Percentiles rank a stretch among this genome's conserved stretches.
Evolutionary conservation across 1,140 invertebrate species (phyloP).

Genomic region (Coelopa frigida): DNA sequence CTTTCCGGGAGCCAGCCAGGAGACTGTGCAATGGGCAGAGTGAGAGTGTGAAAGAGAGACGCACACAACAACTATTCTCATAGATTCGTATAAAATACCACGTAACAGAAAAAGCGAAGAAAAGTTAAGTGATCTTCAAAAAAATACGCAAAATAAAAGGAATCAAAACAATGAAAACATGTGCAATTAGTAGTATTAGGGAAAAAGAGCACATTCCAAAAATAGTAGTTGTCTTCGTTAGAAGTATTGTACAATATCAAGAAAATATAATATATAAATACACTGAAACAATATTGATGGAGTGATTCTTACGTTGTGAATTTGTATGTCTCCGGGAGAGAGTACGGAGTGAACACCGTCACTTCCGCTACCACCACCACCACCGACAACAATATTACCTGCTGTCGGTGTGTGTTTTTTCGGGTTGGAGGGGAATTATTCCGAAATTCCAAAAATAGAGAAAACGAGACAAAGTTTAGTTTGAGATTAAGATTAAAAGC

Average conservation of each 20-base stretch:
- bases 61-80: background rate
- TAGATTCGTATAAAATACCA: background rate
- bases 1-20: too few relatives aligned
- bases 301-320: constrained; percentile 42
- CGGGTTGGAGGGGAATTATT: too few relatives aligned
- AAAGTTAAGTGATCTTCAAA: background rate
- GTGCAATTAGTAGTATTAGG: background rate
- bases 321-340: constrained; percentile 43
- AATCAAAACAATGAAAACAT: constrained; percentile 2
- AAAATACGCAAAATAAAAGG: constrained; percentile 1
- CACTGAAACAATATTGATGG: constrained; percentile 2
- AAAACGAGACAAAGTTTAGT: too few relatives aligned
- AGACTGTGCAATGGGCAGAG: too few relatives aligned
- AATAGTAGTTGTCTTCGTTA: background rate
- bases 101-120: background rate
- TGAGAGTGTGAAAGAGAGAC: background rate
- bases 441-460: too few relatives aligned
- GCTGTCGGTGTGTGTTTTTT: constrained; percentile 17
- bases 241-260: background rate
- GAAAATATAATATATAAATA: constrained; percentile 1
- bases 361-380: constrained; percentile 22
- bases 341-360: constrained; percentile 34
- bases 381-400: constrained; percentile 42
- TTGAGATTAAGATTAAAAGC: too few relatives aligned
- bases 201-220: constrained; percentile 3